These are phyloP conservation scores for Andrena bucephala DNA, from an alignment of 2,888 invertebrate genomes.

Conservation along the genomic window DNA sequence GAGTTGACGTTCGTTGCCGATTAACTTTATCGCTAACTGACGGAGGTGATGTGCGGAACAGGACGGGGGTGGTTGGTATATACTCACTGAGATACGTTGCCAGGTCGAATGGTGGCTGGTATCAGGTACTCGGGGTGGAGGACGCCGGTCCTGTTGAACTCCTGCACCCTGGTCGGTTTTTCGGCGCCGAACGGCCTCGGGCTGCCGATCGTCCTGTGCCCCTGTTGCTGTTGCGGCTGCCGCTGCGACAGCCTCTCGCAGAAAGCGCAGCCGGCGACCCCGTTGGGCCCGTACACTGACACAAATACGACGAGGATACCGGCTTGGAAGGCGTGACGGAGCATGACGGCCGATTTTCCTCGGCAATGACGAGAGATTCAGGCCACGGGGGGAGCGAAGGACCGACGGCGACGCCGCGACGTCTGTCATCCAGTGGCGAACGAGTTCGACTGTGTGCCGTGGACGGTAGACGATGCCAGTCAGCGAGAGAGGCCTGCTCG, in stretches of 20 bases:
- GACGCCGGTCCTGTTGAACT: constrained; percentile 82
- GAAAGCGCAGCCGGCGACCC: constrained; percentile 67
- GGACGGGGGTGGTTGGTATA: constrained; percentile 22
- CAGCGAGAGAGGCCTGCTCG: constrained; percentile 62
- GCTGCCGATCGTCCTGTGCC: constrained; percentile 72
- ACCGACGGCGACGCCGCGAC: constrained; percentile 63
- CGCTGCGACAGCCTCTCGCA: constrained; percentile 63
- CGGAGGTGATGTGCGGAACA: not conserved
- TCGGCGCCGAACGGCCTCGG: constrained; percentile 80
- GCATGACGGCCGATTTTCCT: constrained; percentile 45
- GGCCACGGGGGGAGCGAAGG: constrained; percentile 26
- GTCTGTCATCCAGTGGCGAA: constrained; percentile 79
- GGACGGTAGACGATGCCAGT: constrained; percentile 68
- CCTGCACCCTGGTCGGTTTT: constrained; percentile 78
- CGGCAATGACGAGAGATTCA: constrained; percentile 15
- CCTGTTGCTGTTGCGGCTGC: constrained; percentile 46
- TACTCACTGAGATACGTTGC: constrained; percentile 83
- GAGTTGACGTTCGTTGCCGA: not conserved
- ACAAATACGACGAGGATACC: constrained; percentile 57
- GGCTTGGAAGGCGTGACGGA: constrained; percentile 46
- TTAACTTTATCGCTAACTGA: not conserved
- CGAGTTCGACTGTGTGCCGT: constrained; percentile 78
- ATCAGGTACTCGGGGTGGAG: constrained; percentile 84
- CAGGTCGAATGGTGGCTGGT: constrained; percentile 81
- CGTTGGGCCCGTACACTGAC: constrained; percentile 51